phyloP scores from a whole-genome alignment of 1,140 invertebrate species.

The Platyura marginata region DNA sequence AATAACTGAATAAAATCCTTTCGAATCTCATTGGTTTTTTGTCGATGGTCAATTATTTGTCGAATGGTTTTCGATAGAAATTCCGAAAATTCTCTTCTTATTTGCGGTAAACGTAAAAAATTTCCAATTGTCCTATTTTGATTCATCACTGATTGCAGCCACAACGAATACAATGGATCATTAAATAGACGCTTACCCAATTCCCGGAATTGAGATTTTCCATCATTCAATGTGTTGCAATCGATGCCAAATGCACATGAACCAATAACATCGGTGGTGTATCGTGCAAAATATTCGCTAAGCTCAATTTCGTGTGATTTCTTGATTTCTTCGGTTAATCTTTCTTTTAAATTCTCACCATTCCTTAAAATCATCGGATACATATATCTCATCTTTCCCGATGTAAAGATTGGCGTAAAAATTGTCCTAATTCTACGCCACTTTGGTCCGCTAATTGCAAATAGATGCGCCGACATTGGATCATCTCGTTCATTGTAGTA shows the following conservation, averaged over 20 bases:
- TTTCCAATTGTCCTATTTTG: background rate
- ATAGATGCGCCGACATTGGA: slow-evolving; percentile 11
- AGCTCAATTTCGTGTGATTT: slow-evolving; percentile 24
- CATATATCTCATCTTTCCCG: slow-evolving; percentile 33
- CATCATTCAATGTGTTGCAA: slow-evolving; percentile 20
- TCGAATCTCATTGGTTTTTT: slow-evolving; percentile 24
- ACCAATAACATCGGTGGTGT: slow-evolving; percentile 31
- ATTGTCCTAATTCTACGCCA: slow-evolving; percentile 34
- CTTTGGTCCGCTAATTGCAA: slow-evolving; percentile 17
- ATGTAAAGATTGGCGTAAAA: slow-evolving; percentile 34
- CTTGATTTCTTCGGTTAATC: slow-evolving; percentile 5
- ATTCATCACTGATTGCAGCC: background rate
- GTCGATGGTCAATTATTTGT: slow-evolving; percentile 28
- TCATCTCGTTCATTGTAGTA: slow-evolving; percentile 12
- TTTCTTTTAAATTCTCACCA: slow-evolving; percentile 9
- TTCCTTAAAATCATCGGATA: slow-evolving; percentile 24
- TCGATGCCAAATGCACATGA: slow-evolving; percentile 26
- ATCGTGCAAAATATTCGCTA: slow-evolving; percentile 35
- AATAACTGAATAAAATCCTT: slow-evolving; percentile 40
- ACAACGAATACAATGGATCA: background rate
- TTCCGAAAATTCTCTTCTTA: slow-evolving; percentile 1
- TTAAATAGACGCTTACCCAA: slow-evolving; percentile 5
- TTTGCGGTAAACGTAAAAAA: background rate
- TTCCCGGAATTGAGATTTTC: slow-evolving; percentile 20
- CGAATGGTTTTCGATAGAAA: slow-evolving; percentile 28